Conservation (phyloP, 2,888 invertebrate species). For the Aleiodes leptofemur region DNA sequence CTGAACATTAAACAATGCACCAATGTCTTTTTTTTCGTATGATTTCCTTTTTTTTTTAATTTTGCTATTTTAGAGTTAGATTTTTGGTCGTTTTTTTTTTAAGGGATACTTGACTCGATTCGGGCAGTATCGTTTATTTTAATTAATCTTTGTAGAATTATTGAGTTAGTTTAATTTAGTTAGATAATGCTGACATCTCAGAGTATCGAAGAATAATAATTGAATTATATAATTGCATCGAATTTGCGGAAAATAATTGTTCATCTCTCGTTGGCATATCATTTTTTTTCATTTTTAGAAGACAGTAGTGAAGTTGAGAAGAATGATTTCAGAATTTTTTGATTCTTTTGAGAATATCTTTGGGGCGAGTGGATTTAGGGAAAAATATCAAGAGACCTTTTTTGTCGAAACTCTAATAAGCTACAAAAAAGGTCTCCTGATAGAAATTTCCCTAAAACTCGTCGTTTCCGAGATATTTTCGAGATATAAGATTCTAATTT, state of each 20-base stretch:
- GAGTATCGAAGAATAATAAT: not conserved
- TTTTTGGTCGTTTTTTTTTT: conserved; percentile 18
- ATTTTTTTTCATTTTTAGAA: not conserved
- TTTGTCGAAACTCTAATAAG: too few species aligned
- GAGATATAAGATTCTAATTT: not conserved
- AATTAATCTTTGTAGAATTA: conserved; percentile 17
- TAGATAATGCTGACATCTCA: conserved; percentile 23
- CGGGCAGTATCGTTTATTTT: conserved; percentile 24
- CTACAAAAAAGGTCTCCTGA: too few species aligned
- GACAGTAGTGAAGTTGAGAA: not conserved
- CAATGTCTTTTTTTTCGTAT: conserved; percentile 15
- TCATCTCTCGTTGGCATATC: too few species aligned
- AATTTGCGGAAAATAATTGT: too few species aligned
- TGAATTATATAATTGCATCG: not conserved
- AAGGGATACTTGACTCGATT: conserved; percentile 18
- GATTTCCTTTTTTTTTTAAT: conserved; percentile 22
- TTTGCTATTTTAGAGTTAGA: conserved; percentile 6
- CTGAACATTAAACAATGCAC: conserved; percentile 11
- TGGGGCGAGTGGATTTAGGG: too few species aligned
- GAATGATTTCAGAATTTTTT: too few species aligned
- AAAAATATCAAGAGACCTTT: too few species aligned
- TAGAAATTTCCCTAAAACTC: too few species aligned
- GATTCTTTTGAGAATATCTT: too few species aligned
- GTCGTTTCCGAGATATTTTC: not conserved
- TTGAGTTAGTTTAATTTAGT: conserved; percentile 6